These are phyloP conservation scores for Centropus bengalensis DNA, from an alignment of 2,113 vertebrate species.

Conservation along the genomic window DNA sequence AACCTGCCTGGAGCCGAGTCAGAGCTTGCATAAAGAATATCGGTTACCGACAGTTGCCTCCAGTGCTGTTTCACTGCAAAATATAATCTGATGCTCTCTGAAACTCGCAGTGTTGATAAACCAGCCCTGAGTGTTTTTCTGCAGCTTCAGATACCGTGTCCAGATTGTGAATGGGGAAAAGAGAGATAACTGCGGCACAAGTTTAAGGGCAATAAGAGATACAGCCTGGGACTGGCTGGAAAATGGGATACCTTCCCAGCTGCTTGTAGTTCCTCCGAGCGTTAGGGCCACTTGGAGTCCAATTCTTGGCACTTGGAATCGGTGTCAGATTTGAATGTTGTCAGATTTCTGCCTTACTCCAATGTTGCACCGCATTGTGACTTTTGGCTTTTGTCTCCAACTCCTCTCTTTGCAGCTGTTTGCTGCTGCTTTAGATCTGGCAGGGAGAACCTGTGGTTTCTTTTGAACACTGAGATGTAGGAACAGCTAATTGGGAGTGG, in stretches of 20 bases:
- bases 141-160: too few species aligned
- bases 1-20: not conserved
- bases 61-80: not conserved
- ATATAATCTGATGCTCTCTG: not conserved
- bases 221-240: not conserved
- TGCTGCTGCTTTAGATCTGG: not conserved
- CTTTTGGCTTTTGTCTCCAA: not conserved
- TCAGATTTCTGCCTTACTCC: not conserved
- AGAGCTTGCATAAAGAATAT: not conserved
- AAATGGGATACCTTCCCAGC: not conserved
- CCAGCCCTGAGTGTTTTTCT: not conserved
- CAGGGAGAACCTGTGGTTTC: not conserved
- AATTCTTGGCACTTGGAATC: not conserved
- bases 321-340: not conserved
- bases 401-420: not conserved
- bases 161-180: too few species aligned
- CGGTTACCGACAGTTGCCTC: not conserved
- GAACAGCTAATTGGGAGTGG: not conserved
- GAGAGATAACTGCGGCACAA: too few species aligned
- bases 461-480: not conserved
- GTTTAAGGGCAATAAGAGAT: not conserved
- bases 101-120: not conserved
- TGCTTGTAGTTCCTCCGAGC: not conserved
- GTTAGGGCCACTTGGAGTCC: not conserved
- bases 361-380: not conserved